Conservation (phyloP, 2,797 vertebrate genomes). For the Centropyge bicolor region DNA sequence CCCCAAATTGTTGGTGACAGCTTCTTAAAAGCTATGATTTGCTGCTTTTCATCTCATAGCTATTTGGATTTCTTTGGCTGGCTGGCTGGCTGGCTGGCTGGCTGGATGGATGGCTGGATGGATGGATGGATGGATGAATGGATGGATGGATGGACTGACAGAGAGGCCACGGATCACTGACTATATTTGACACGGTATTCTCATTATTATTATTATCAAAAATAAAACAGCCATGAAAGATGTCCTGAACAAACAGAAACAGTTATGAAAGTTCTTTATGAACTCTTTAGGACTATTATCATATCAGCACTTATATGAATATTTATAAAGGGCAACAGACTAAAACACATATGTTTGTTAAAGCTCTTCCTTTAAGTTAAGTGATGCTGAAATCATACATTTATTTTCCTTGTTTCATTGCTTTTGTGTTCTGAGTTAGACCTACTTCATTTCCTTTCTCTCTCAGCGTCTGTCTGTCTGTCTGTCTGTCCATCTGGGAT, state of each 20-base stretch:
- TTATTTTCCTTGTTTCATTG: constrained; percentile 39
- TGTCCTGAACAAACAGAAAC: constrained; percentile 12
- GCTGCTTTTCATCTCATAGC: background rate
- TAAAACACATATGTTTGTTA: constrained; percentile 21
- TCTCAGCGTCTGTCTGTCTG: background rate
- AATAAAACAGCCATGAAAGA: background rate
- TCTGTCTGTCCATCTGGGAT: constrained; percentile 62
- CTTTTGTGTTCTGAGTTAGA: constrained; percentile 37
- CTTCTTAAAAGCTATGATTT: background rate
- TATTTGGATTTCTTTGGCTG: background rate
- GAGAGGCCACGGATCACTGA: too few species aligned
- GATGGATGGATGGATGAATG: too few species aligned
- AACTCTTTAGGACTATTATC: background rate
- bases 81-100: too few species aligned
- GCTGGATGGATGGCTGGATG: too few species aligned
- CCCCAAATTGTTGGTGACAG: background rate
- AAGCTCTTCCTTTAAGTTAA: constrained; percentile 36
- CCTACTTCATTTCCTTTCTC: constrained; percentile 14
- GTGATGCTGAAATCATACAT: constrained; percentile 62
- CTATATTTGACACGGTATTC: too few species aligned
- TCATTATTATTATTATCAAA: too few species aligned
- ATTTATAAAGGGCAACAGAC: constrained; percentile 22
- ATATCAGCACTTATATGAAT: constrained; percentile 20
- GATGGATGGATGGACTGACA: too few species aligned
- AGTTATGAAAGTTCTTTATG: background rate